Percentiles rank a stretch among this genome's conserved stretches.
Conservation (phyloP, 2,113 vertebrate genomes). For the Poeciliopsis occidentalis region DNA sequence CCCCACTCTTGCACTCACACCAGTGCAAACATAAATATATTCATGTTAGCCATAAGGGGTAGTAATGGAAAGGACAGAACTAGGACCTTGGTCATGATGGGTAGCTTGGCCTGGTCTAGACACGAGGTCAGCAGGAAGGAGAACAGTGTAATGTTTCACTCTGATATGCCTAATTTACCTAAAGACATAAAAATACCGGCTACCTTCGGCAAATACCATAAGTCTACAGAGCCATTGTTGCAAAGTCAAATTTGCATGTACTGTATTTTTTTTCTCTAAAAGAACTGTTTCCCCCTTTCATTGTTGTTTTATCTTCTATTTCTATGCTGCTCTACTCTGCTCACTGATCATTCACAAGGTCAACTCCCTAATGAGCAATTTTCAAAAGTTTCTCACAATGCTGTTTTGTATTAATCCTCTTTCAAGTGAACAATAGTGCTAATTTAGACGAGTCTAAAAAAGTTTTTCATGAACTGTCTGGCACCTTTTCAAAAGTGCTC, state of each 20-base stretch:
- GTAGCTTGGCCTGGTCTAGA: conserved; percentile 36
- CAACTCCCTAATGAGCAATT: background rate
- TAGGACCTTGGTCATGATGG: conserved; percentile 64
- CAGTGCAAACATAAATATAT: conserved; percentile 18
- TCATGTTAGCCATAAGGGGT: conserved; percentile 46
- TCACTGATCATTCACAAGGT: conserved; percentile 13
- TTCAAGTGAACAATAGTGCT: conserved; percentile 19
- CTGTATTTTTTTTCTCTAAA: background rate
- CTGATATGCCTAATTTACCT: conserved; percentile 11
- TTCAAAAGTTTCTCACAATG: background rate
- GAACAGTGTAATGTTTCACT: conserved; percentile 24
- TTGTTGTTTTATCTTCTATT: conserved; percentile 8
- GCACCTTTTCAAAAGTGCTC: no score
- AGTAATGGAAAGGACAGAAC: conserved; percentile 72
- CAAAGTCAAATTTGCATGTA: background rate
- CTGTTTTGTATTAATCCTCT: conserved; percentile 5
- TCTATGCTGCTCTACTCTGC: background rate
- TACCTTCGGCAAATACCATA: background rate
- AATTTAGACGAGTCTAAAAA: conserved; percentile 24
- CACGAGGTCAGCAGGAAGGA: conserved; percentile 32
- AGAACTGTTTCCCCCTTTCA: background rate
- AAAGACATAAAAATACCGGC: background rate
- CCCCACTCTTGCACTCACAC: conserved; percentile 21
- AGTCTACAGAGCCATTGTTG: background rate
- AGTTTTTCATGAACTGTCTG: no score